Evolutionary conservation across 2,113 vertebrate genomes (phyloP).

Genomic region (Marmota flaviventris): DNA sequence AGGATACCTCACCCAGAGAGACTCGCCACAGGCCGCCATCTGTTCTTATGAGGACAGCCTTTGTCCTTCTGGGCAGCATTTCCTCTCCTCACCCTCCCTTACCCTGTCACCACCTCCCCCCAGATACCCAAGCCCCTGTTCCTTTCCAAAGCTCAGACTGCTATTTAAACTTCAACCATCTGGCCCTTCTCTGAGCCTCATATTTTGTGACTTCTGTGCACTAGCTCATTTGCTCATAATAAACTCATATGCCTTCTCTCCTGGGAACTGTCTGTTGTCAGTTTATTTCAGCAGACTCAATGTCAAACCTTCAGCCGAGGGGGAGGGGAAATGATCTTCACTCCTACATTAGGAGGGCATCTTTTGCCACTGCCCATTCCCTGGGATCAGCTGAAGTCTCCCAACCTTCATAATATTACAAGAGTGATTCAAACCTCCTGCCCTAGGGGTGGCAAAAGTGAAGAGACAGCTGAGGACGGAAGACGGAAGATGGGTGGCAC

Average conservation of each 20-base stretch:
- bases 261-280: background rate
- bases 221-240: too few relatives aligned
- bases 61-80: background rate
- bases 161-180: background rate
- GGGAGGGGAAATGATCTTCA: background rate
- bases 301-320: too few relatives aligned
- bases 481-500: background rate
- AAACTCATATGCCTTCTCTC: background rate
- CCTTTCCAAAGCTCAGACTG: background rate
- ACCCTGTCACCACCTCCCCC: too few relatives aligned
- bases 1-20: background rate
- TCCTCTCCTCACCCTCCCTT: too few relatives aligned
- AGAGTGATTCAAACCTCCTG: background rate
- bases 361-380: background rate
- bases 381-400: background rate
- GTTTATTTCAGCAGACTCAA: background rate
- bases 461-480: background rate
- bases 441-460: background rate
- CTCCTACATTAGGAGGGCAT: background rate
- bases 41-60: background rate
- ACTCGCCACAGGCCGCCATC: background rate
- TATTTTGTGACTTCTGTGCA: background rate
- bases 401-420: background rate
- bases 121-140: background rate
- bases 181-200: background rate